Conservation (phyloP, 2,113 vertebrate genomes). For the Syrmaticus mikado region DNA sequence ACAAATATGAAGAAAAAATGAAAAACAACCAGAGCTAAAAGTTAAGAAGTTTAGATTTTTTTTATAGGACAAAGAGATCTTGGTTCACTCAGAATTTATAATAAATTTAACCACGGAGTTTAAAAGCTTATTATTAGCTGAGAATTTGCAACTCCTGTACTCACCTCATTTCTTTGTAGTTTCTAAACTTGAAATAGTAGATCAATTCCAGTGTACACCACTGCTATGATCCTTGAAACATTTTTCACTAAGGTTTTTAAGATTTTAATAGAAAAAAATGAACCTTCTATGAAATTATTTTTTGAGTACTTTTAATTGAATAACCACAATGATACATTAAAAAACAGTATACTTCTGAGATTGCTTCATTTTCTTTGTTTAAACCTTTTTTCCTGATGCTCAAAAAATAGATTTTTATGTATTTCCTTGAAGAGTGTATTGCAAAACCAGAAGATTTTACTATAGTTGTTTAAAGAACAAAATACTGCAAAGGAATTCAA, state of each 20-base stretch:
- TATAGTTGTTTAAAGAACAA: neutral
- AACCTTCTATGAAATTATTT: neutral
- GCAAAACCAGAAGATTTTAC: neutral
- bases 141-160: neutral
- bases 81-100: too few relatives aligned
- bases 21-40: too few relatives aligned
- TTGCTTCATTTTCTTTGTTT: neutral
- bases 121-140: neutral
- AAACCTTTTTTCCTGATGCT: neutral
- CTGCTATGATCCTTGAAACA: neutral
- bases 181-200: neutral
- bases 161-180: neutral
- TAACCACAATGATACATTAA: neutral
- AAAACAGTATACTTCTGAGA: neutral
- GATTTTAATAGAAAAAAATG: neutral
- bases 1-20: too few relatives aligned
- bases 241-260: neutral
- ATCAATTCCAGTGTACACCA: neutral
- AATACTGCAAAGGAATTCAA: neutral
- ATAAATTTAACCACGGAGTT: too few relatives aligned
- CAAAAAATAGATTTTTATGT: neutral
- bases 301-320: neutral
- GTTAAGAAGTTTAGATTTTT: neutral
- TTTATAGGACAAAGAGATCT: neutral
- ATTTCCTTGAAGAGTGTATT: neutral